Evolutionary conservation across 2,888 invertebrate species (phyloP).

Genomic region (Drosophila maculinotata): DNA sequence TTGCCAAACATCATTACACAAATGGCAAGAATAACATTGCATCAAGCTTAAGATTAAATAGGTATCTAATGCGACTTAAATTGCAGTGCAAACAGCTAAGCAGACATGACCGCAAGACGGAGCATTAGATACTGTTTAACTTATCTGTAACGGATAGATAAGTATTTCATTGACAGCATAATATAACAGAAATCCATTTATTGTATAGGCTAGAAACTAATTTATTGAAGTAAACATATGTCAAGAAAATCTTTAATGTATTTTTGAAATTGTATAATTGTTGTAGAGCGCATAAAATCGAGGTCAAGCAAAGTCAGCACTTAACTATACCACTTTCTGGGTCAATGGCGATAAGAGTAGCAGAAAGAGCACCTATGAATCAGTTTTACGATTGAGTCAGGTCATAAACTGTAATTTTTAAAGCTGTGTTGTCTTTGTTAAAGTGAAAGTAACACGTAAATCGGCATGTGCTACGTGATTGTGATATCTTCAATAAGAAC

Average conservation of each 20-base stretch:
- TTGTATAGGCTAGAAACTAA: background rate
- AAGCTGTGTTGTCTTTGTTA: conserved; percentile 10
- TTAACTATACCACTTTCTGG: conserved; percentile 7
- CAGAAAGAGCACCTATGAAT: conserved; percentile 8
- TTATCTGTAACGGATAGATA: conserved; percentile 17
- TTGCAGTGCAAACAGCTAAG: conserved; percentile 40
- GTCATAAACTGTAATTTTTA: conserved; percentile 5
- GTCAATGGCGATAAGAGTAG: conserved; percentile 12
- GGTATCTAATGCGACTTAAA: conserved; percentile 52
- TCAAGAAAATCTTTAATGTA: too few species aligned
- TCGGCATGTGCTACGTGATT: conserved; percentile 20
- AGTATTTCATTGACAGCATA: conserved; percentile 12
- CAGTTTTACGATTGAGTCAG: conserved; percentile 19
- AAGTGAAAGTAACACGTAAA: conserved; percentile 47
- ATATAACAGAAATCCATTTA: background rate
- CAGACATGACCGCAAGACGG: conserved; percentile 16
- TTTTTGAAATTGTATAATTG: too few species aligned
- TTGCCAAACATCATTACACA: conserved; percentile 57
- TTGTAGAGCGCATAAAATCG: background rate
- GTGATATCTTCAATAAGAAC: conserved; percentile 4
- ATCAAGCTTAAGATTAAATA: conserved; percentile 52
- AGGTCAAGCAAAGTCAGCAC: background rate
- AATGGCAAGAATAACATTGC: conserved; percentile 43
- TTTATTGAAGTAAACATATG: background rate
- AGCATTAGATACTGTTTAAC: conserved; percentile 33